Evolutionary conservation across 2,888 invertebrate species (phyloP), one percentile per base, ranked within the genome.

Genomic region (Dicyrtomina minuta): DNA sequence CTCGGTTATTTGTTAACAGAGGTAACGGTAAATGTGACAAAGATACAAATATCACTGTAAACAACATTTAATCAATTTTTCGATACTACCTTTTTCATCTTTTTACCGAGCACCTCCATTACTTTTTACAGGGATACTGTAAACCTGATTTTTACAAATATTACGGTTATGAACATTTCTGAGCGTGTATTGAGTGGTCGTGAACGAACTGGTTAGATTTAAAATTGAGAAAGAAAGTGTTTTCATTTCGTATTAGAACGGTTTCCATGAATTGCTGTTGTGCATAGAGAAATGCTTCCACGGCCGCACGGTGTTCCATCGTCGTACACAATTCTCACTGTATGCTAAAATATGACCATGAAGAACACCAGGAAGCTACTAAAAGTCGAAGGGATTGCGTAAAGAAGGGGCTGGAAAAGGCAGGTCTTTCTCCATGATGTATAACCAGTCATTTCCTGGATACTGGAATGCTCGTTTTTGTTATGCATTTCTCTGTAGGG

Each of bases 361-460:
- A 46, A 22, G 46, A 64, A 53, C 53, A 51, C 33, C 65, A 66
- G 69, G 61, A 68, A 68, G 61, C 61, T 55, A 62, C 43, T 49
- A 58, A 67, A 33, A 62, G 20, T 15, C 13, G 49, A 20, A 58
- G 66, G 70, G 72, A 71, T 74, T 71, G 68, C 68, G 44, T 51
- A 58, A 66, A 68, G 67, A 68, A 60, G 56, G 72, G 72, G 62
- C 66, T 61, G 68, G 70, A 67, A 68, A 70, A 71, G 43, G 70
- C 67, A 72, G 22, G 72, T 75, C 73, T 69, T 71, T 74, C 74
- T 74, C 71, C 72, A 75, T 75, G 77, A 77, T 77, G 73, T 74
- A 77, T 73, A 72, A 74, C 70, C 71, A 69, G 27, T 46, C 61
- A 46, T 61, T 61, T 61, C 61, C 61, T 61, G 44, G 43, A 33